Base-by-base conservation (phyloP, 2,797 vertebrate species). In the Numenius phaeopus region DNA sequence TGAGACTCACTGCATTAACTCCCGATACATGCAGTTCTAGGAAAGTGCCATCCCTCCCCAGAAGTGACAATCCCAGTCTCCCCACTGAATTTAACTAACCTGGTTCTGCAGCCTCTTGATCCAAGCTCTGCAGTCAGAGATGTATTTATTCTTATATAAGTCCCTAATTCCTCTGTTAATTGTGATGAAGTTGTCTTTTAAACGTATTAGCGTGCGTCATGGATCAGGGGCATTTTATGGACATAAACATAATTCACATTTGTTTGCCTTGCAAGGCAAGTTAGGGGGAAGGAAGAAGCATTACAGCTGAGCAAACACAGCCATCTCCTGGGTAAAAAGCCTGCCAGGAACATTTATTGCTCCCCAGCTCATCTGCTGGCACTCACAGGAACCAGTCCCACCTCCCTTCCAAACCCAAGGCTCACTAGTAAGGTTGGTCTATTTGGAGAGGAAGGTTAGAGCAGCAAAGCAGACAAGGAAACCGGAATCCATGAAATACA, bases 171-270 rank as follows among this genome's bases (percentile, higher is more conserved):
- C 46, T 67, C 61, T 80, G 30, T 24, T 86, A 67, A 85, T 50
- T 52, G 67, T 16, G 64, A 92, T 61, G 17, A 88, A 76, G 44
- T 42, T 39, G 37, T 19, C n/a, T 83, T 72, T 61, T 47, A 89
- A 65, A 42, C 19, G 4, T 13, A 44, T 32, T 18, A 65, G 19
- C 0, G 0, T 4, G 42, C 7, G 1, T 27, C 78, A 23, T 1
- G 11, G 8, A 10, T 21, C 30, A 3, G 9, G 54, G 26, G 52
- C 21, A 3, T 23, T 75, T 79, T 22, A 32, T 7, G 40, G 40
- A 9, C 46, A 50, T 11, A 26, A 79, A 52, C 18, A 13, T 61
- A 55, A 90, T 26, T 52, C 69, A 27, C 26, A 5, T 57, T 59
- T 55, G 40, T 86, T 69, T 69, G 47, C 27, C 58, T 85, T 30